phyloP scores from a whole-genome alignment of 2,113 vertebrate species.

The Falcunculus frontatus region DNA sequence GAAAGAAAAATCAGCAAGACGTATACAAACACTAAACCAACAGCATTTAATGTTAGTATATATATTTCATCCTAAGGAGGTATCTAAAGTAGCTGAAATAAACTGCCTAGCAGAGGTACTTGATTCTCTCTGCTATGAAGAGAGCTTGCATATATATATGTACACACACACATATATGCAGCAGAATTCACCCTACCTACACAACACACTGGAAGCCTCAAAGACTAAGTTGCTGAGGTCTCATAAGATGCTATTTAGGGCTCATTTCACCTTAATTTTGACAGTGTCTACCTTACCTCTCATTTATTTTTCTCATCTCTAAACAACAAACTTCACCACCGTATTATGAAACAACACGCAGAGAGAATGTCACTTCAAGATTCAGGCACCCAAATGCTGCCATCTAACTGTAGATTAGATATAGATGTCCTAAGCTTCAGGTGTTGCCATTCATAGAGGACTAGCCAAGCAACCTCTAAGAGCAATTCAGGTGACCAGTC shows the following conservation, averaged over 20 bases:
- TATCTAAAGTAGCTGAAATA: neutral
- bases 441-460: neutral
- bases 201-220: neutral
- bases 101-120: neutral
- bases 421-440: neutral
- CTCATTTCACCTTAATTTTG: neutral
- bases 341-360: neutral
- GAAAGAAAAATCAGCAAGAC: neutral
- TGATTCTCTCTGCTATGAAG: neutral
- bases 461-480: neutral
- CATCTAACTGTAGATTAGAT: neutral
- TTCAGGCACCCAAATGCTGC: neutral
- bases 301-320: neutral
- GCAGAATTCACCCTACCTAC: neutral
- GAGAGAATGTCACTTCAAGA: neutral
- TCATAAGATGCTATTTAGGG: neutral
- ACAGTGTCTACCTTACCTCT: neutral
- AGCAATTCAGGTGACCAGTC: neutral
- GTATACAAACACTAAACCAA: neutral
- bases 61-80: neutral
- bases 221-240: neutral
- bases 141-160: neutral
- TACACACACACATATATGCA: fast-evolving
- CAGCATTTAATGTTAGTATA: neutral
- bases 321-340: neutral